A percentile compares a stretch with the other conserved stretches of the same genome.
Conservation (phyloP, 2,113 vertebrate species). For the Labeo rohita region DNA sequence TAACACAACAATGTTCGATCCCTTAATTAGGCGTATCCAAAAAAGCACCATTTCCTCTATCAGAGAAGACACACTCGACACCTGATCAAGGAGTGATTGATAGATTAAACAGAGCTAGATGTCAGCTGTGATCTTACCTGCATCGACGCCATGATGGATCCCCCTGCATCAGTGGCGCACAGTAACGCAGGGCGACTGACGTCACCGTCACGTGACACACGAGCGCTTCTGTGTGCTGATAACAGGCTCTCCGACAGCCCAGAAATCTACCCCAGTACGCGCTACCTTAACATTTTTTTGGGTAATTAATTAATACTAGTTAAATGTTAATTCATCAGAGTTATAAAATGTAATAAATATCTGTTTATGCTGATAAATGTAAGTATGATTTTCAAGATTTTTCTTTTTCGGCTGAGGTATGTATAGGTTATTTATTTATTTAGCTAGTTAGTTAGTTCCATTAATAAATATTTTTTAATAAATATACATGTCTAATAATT, state of each 20-base stretch:
- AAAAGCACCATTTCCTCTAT: neutral
- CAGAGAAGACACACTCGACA: neutral
- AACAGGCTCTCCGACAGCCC: neutral
- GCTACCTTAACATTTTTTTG: neutral
- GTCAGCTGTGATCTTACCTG: conserved; percentile 83
- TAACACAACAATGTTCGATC: neutral
- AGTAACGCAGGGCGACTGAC: conserved; percentile 31
- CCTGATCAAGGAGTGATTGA: neutral
- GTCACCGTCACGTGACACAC: conserved; percentile 29
- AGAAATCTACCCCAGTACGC: neutral
- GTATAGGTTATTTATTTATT: neutral
- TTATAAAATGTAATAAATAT: neutral
- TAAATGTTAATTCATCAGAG: neutral
- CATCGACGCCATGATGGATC: conserved; percentile 98
- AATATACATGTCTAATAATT: neutral
- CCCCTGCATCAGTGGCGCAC: conserved; percentile 70
- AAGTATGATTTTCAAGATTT: neutral
- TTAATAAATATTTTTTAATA: neutral
- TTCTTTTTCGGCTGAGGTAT: neutral
- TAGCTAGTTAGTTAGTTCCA: neutral
- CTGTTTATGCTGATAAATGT: too few relatives aligned
- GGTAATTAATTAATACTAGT: neutral
- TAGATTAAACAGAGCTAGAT: conserved; percentile 9
- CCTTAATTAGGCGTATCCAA: neutral
- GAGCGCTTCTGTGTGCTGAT: neutral